Conservation (phyloP, 2,797 vertebrate species). For the Meriones psammophilus region DNA sequence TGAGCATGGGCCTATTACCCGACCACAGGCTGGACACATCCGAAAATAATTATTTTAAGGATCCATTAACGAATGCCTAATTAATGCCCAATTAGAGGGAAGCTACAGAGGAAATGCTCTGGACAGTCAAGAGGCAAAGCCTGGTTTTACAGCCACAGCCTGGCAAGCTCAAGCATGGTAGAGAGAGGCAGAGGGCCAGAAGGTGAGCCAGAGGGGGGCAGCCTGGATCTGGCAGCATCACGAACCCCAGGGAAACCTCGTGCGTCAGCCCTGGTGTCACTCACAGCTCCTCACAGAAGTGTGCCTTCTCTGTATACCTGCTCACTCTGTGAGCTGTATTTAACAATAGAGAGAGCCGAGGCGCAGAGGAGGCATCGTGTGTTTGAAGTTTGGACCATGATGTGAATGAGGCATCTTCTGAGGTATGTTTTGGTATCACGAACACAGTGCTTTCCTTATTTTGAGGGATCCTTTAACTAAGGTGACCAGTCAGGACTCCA, state of each 20-base stretch:
- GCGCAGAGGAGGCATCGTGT: background rate
- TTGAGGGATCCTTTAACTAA: slow-evolving; percentile 41
- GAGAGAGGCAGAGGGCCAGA: background rate
- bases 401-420: background rate
- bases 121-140: slow-evolving; percentile 82
- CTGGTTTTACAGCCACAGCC: slow-evolving; percentile 63
- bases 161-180: background rate
- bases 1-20: slow-evolving; percentile 86
- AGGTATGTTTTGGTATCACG: background rate
- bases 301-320: background rate
- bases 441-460: background rate
- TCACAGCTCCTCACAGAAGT: background rate
- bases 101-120: slow-evolving; percentile 87
- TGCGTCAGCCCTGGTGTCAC: background rate
- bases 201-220: background rate
- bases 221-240: background rate
- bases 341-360: slow-evolving; percentile 61
- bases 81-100: slow-evolving; percentile 91
- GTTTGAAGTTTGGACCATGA: background rate
- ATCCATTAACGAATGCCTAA: slow-evolving; percentile 92
- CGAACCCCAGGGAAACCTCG: background rate
- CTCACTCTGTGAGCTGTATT: background rate
- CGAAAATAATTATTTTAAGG: slow-evolving; percentile 91
- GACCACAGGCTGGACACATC: slow-evolving; percentile 89
- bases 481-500: slow-evolving; percentile 20